Evolutionary conservation across 2,113 vertebrate species (phyloP).

Genomic region (Hypanus sabinus): DNA sequence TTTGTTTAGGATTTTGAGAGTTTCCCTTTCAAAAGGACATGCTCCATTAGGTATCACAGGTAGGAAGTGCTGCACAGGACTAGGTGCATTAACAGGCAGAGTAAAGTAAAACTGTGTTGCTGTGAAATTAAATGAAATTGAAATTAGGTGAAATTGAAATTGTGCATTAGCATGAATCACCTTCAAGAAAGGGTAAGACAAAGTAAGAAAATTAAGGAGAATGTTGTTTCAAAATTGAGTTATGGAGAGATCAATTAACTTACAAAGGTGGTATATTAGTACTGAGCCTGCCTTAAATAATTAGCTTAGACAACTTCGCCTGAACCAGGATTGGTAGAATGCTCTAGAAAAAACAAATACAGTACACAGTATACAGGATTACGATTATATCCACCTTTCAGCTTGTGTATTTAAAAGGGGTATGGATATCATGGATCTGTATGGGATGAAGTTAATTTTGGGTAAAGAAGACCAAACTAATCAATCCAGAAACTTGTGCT

Average conservation of each 20-base stretch:
- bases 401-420: not conserved
- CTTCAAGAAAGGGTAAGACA: not conserved
- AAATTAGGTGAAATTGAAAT: not conserved
- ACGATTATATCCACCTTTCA: not conserved
- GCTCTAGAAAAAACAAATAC: not conserved
- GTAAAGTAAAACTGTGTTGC: not conserved
- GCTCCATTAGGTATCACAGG: not conserved
- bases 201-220: not conserved
- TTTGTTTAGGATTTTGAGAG: too few relatives aligned
- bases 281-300: not conserved
- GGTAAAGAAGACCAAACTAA: not conserved
- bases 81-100: not conserved
- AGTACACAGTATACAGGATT: not conserved
- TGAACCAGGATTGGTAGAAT: too few relatives aligned
- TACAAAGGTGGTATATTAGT: not conserved
- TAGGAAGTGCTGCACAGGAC: not conserved
- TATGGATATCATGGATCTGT: not conserved
- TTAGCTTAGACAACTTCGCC: not conserved
- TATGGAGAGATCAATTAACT: not conserved
- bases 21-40: not conserved
- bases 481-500: not conserved
- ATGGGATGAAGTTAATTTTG: not conserved
- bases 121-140: not conserved
- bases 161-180: not conserved
- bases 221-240: not conserved